Evolutionary conservation across 37 sponge, comb jelly and placozoan genomes (phyloP), one percentile per base, ranked within the genome.

Genomic region (Mnemiopsis leidyi): DNA sequence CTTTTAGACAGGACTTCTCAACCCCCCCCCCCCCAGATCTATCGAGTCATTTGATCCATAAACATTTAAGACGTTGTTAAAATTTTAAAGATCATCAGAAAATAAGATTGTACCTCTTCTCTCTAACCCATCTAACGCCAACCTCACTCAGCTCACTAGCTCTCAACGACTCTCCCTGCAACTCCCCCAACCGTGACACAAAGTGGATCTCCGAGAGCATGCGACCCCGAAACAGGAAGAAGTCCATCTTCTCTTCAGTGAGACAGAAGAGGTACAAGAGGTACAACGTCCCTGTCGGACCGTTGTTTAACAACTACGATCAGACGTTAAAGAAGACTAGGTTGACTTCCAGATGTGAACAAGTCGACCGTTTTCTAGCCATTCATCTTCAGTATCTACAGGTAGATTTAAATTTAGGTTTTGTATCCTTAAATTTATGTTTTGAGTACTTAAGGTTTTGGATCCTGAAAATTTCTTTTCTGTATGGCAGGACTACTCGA

Each of bases 171-270:
- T 85, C 90, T 3, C 90, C 90, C 13, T 38, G 29, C 40, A 40
- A n/a, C 40, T 38, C 90, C 5, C 90, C 90, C 23, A 25, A n/a
- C 90, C 61, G 61, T 1, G 40, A 38, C 39, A 85, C 90, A 23
- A 85, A 85, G 90, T 85, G 90, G 90, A 85, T 85, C 13, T 85
- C 90, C 26, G 90, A 85, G 90, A 85, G 90, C 90, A 85, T 85
- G 90, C 23, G 90, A 39, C 90, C 90, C 7, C 90, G 90, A 29
- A 23, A 28, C 25, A 13, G 90, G 2, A 85, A 85, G 90, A 85
- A 85, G n/a, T 85, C 90, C 61, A 38, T 85, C 90, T 85, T 85
- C 61, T 85, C 90, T 3, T 85, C 90, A 1, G 90, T 85, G 16
- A 3, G 90, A 38, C 90, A 85, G 90, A 85, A 85, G 90, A 85